Evolutionary conservation across 1,140 invertebrate species (phyloP).

Genomic region (Caenorhabditis tropicalis): DNA sequence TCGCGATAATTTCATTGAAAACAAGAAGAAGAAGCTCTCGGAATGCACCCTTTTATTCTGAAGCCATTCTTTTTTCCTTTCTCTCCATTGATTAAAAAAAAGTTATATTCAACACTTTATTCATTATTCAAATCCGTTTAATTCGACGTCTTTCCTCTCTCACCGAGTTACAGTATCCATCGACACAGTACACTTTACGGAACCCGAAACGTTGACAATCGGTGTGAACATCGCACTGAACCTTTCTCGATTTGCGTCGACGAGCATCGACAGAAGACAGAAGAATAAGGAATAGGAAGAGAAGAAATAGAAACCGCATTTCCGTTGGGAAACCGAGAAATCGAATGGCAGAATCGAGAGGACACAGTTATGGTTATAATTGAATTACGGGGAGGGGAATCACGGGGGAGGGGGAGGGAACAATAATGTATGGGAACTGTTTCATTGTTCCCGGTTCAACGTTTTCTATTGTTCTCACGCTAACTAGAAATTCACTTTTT

Average conservation of each 20-base stretch:
- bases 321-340: background rate
- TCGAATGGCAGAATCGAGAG: background rate
- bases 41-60: background rate
- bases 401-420: background rate
- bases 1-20: constrained; percentile 32
- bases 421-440: background rate
- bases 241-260: background rate
- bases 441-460: background rate
- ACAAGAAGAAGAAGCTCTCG: background rate
- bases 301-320: background rate
- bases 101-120: background rate
- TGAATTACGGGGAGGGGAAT: background rate
- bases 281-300: background rate
- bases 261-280: background rate
- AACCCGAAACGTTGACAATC: background rate
- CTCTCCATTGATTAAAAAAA: background rate
- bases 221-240: background rate
- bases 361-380: constrained; percentile 36
- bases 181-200: background rate
- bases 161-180: background rate
- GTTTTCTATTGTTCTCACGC: too few relatives aligned
- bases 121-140: background rate
- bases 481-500: too few relatives aligned
- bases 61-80: background rate
- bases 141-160: background rate